Conservation (phyloP, 2,113 vertebrate genomes). For the Saimiri boliviensis region DNA sequence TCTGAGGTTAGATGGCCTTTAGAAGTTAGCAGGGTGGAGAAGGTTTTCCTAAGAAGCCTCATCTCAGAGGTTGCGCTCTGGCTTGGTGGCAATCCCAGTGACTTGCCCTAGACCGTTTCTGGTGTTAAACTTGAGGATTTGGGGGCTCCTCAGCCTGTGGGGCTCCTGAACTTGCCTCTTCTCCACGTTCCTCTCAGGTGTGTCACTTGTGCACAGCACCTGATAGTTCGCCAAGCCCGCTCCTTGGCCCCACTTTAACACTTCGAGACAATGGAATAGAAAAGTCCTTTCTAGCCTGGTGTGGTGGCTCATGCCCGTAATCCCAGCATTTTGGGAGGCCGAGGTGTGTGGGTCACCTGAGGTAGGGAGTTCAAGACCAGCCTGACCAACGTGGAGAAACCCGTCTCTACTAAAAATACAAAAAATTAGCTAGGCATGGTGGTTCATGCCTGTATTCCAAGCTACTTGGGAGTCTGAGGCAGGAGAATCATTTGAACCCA, state of each 20-base stretch:
- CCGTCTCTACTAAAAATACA: too few species aligned
- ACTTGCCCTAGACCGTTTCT: neutral
- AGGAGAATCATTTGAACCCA: too few species aligned
- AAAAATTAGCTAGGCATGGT: too few species aligned
- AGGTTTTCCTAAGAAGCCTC: neutral
- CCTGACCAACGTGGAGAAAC: too few species aligned
- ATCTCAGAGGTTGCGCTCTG: neutral
- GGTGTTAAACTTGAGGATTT: neutral
- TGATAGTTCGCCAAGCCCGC: accelerated
- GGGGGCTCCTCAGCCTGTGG: neutral
- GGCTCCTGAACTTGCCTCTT: neutral
- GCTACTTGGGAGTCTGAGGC: too few species aligned
- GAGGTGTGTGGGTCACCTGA: too few species aligned
- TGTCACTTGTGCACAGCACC: accelerated
- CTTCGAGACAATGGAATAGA: accelerated
- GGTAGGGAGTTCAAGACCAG: too few species aligned
- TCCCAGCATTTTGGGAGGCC: too few species aligned
- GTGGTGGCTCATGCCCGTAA: too few species aligned
- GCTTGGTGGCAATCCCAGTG: neutral
- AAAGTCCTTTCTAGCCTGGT: neutral
- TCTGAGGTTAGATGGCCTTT: neutral
- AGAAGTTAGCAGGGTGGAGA: neutral
- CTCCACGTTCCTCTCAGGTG: neutral
- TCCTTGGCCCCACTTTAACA: neutral
- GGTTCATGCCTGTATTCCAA: too few species aligned